A percentile compares a stretch with the other conserved stretches of the same genome.
Evolutionary conservation across 2,888 invertebrate genomes (phyloP).

Genomic region (Zootermopsis nevadensis): DNA sequence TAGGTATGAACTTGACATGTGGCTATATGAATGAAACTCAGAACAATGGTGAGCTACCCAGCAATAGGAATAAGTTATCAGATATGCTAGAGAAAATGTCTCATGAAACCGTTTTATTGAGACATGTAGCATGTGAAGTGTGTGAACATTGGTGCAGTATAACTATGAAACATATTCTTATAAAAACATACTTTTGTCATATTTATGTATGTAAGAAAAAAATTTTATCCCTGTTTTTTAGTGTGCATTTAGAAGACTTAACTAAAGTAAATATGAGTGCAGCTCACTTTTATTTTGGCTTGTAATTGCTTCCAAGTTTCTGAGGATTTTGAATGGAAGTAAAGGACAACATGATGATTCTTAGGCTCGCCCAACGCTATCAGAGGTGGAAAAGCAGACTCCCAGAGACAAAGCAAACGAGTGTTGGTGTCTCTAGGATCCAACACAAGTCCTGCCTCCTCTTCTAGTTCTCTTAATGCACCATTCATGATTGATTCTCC

Average conservation of each 20-base stretch:
- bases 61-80: no score
- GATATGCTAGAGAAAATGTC: no score
- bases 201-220: background rate
- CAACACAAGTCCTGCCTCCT: constrained; percentile 62
- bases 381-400: constrained; percentile 62
- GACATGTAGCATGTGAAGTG: no score
- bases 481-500: constrained; percentile 59
- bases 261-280: background rate
- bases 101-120: no score
- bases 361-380: constrained; percentile 60
- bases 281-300: constrained; percentile 52
- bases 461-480: constrained; percentile 61
- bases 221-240: no score
- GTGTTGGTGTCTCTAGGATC: constrained; percentile 44
- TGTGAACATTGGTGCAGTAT: no score
- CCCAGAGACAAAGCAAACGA: constrained; percentile 56
- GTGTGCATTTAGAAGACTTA: no score
- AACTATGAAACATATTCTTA: background rate
- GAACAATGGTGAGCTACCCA: no score
- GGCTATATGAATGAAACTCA: no score
- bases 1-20: no score
- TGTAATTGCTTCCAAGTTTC: constrained; percentile 53
- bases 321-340: constrained; percentile 59
- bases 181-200: background rate
- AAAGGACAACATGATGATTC: constrained; percentile 63